Evolutionary conservation across 2,888 invertebrate species (phyloP).

Genomic region (Eudemis profundana): DNA sequence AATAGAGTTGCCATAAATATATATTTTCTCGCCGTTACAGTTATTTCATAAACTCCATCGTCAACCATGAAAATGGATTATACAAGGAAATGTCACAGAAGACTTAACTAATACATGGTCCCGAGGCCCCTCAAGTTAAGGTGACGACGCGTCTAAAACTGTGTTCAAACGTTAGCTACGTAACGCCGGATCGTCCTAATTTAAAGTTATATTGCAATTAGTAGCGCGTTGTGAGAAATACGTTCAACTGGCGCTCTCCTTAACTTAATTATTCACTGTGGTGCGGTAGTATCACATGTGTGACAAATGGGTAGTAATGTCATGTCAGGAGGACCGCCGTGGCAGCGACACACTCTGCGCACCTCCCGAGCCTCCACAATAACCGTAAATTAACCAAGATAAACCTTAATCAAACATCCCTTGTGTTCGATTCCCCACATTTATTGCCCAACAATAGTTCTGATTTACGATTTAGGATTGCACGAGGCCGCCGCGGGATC

Average conservation of each 20-base stretch:
- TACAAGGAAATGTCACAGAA: conserved; percentile 3
- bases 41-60: background rate
- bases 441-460: conserved; percentile 83
- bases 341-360: conserved; percentile 36
- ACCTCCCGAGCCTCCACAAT: conserved; percentile 57
- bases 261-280: conserved; percentile 50
- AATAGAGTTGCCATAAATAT: too few species aligned
- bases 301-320: conserved; percentile 49
- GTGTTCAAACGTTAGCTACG: conserved; percentile 21
- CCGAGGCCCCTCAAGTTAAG: conserved; percentile 2
- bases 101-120: conserved; percentile 11
- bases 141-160: conserved; percentile 6
- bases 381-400: conserved; percentile 81
- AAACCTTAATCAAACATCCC: conserved; percentile 83
- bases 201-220: conserved; percentile 43
- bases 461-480: conserved; percentile 79
- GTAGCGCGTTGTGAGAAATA: conserved; percentile 39
- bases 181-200: conserved; percentile 39
- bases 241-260: conserved; percentile 37
- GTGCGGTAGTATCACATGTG: conserved; percentile 39
- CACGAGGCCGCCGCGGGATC: conserved; percentile 65
- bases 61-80: background rate
- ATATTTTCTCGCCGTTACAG: background rate
- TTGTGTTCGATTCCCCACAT: conserved; percentile 78
- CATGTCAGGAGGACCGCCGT: conserved; percentile 36